Percentiles rank a stretch among this genome's conserved stretches.
Conservation (phyloP, 1,140 invertebrate species). For the Anthonomus grandis region DNA sequence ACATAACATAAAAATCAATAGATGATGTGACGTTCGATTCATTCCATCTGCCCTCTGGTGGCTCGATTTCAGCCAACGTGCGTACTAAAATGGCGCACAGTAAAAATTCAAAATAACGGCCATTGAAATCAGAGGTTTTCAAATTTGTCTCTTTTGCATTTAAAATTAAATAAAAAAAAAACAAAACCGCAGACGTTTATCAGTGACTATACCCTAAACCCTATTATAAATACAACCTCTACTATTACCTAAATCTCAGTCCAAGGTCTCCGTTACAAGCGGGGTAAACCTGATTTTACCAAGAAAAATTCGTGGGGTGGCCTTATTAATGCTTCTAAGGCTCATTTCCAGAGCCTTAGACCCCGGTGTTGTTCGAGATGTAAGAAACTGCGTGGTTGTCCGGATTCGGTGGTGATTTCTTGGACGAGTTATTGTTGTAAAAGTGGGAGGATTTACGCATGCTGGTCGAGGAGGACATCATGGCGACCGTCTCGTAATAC, state of each 20-base stretch:
- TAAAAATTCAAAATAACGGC: too few relatives aligned
- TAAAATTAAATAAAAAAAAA: too few relatives aligned
- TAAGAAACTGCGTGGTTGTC: slow-evolving; percentile 71
- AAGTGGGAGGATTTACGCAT: slow-evolving; percentile 79
- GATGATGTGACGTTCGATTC: too few relatives aligned
- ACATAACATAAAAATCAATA: too few relatives aligned
- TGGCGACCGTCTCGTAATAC: slow-evolving; percentile 78
- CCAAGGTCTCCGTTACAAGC: slow-evolving; percentile 2
- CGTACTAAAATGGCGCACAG: too few relatives aligned
- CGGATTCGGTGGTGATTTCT: slow-evolving; percentile 58
- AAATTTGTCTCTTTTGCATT: too few relatives aligned
- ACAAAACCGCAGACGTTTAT: background rate
- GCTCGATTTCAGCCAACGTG: too few relatives aligned
- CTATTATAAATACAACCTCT: background rate
- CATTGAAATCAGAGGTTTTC: too few relatives aligned
- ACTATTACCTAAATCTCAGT: slow-evolving; percentile 19
- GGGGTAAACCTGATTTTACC: background rate
- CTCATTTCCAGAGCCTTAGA: slow-evolving; percentile 48
- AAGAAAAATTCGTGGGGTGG: too few relatives aligned
- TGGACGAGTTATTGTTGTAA: slow-evolving; percentile 61
- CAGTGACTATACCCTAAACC: background rate
- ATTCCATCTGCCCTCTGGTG: too few relatives aligned
- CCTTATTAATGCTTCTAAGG: too few relatives aligned
- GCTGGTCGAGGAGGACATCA: slow-evolving; percentile 78
- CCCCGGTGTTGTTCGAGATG: slow-evolving; percentile 63